phyloP scores from a whole-genome alignment of 2,797 vertebrate species.

The Takifugu ocellatus region DNA sequence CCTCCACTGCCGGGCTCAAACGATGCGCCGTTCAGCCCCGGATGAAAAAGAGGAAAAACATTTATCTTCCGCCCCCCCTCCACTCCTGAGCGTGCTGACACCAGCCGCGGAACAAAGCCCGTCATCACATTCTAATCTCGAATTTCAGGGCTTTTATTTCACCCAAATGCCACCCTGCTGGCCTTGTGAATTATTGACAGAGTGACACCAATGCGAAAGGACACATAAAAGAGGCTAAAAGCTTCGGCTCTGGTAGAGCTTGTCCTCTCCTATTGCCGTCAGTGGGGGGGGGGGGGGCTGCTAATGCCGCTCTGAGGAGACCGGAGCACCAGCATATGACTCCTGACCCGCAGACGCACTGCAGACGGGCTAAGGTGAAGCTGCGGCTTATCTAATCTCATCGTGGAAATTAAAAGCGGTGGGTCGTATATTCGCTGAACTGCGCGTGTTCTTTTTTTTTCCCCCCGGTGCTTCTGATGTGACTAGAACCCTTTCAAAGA shows the following conservation, averaged over 20 bases:
- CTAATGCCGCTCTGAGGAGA: constrained; percentile 53
- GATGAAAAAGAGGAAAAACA: constrained; percentile 59
- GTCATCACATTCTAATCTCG: constrained; percentile 74
- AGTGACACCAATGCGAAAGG: constrained; percentile 74
- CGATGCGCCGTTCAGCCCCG: constrained; percentile 60
- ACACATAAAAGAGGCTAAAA: constrained; percentile 78
- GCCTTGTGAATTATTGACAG: constrained; percentile 80
- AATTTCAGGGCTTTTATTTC: constrained; percentile 76
- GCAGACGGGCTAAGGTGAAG: constrained; percentile 29
- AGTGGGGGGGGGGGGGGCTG: constrained; percentile 47
- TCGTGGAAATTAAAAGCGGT: constrained; percentile 41
- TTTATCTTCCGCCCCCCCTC: constrained; percentile 62
- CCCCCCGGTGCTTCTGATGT: constrained; percentile 25
- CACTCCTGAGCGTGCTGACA: constrained; percentile 63
- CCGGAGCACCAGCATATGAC: constrained; percentile 43
- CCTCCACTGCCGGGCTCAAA: constrained; percentile 40
- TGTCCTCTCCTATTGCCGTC: constrained; percentile 69
- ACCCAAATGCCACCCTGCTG: constrained; percentile 73
- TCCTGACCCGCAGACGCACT: constrained; percentile 48
- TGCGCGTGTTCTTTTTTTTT: constrained; percentile 6
- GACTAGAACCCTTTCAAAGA: constrained; percentile 36
- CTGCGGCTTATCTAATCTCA: constrained; percentile 47
- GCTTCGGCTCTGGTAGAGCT: constrained; percentile 65
- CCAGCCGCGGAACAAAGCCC: constrained; percentile 66
- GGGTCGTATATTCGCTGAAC: constrained; percentile 26